phyloP scores from a whole-genome alignment of 2,797 vertebrate genomes.

The Gobionotothen gibberifrons region DNA sequence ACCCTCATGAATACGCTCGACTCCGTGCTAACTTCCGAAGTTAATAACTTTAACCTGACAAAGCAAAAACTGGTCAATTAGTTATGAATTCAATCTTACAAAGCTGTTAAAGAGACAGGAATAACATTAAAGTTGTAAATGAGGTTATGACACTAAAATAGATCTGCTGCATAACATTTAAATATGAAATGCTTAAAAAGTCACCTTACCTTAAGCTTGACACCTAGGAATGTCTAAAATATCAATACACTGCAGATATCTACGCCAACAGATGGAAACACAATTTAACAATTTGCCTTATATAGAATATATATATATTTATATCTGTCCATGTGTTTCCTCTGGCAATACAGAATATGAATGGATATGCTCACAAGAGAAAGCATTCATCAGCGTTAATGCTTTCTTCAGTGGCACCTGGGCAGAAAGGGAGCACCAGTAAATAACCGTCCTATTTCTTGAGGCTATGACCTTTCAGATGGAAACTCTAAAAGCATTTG shows the following conservation, averaged over 20 bases:
- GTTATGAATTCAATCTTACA: conserved; percentile 11
- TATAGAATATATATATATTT: not conserved
- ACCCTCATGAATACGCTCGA: conserved; percentile 33
- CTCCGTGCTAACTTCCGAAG: conserved; percentile 30
- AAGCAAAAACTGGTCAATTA: not conserved
- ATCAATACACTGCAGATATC: not conserved
- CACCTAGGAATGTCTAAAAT: not conserved
- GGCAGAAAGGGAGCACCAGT: conserved; percentile 29
- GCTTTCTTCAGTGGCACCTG: conserved; percentile 34
- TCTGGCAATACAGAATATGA: conserved; percentile 20
- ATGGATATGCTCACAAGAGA: conserved; percentile 5
- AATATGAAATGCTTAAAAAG: not conserved
- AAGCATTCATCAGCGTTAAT: conserved; percentile 23
- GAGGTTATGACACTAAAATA: conserved; percentile 11
- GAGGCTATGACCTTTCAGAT: conserved; percentile 15
- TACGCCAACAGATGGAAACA: not conserved
- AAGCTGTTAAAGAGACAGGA: not conserved
- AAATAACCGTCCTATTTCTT: conserved; percentile 39
- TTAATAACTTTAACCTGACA: conserved; percentile 47
- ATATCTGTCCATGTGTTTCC: not conserved
- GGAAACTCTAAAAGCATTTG: conserved; percentile 5
- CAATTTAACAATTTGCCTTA: conserved; percentile 3
- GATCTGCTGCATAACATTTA: not conserved
- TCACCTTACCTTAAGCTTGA: not conserved
- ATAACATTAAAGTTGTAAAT: conserved; percentile 13